Conservation (phyloP, 2,888 invertebrate genomes). For the Nymphalis polychloros region DNA sequence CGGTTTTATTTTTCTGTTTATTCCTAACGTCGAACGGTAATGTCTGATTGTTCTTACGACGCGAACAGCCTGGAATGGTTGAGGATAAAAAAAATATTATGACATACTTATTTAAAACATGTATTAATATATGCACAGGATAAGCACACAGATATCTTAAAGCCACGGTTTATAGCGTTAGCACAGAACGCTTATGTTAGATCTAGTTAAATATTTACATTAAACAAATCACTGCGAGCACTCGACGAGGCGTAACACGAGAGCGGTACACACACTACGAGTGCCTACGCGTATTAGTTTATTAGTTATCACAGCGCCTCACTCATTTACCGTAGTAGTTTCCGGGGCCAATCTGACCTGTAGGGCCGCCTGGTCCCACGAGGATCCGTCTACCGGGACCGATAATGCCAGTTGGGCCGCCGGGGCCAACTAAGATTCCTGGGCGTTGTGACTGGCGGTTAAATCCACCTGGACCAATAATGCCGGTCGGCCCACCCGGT, state of each 20-base stretch:
- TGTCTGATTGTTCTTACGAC: constrained; percentile 21
- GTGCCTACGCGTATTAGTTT: constrained; percentile 41
- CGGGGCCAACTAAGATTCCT: constrained; percentile 62
- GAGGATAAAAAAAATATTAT: constrained; percentile 3
- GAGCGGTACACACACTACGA: constrained; percentile 27
- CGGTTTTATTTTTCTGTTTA: constrained; percentile 19
- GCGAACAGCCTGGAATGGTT: constrained; percentile 33
- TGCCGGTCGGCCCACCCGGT: constrained; percentile 73
- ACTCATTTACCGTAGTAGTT: constrained; percentile 69
- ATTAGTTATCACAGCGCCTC: constrained; percentile 51
- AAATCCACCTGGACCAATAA: constrained; percentile 56
- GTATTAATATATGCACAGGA: constrained; percentile 7
- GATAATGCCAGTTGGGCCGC: constrained; percentile 61
- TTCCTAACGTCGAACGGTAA: neutral
- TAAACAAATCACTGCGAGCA: constrained; percentile 32
- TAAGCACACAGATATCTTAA: constrained; percentile 10
- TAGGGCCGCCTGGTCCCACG: constrained; percentile 77
- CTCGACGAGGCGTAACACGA: constrained; percentile 28
- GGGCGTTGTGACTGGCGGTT: constrained; percentile 39
- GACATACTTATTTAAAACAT: constrained; percentile 18
- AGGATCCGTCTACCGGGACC: constrained; percentile 60
- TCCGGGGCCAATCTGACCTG: constrained; percentile 61
- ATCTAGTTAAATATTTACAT: constrained; percentile 47
- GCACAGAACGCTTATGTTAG: constrained; percentile 37
- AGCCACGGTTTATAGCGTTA: constrained; percentile 32